Conservation (phyloP, 2,888 invertebrate genomes). For the Trissolcus brochymenae region DNA sequence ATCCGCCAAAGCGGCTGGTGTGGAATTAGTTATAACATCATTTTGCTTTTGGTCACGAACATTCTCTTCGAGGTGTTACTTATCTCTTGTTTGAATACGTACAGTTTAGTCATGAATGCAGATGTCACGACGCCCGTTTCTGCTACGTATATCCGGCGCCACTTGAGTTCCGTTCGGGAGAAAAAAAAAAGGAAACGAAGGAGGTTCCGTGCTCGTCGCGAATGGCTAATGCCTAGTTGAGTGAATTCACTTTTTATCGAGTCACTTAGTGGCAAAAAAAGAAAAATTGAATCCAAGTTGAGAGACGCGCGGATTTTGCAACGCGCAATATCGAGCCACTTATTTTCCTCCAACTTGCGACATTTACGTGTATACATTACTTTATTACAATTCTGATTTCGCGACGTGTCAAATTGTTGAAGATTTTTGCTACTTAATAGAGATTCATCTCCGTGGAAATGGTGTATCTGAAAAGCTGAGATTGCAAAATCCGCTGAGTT, state of each 20-base stretch:
- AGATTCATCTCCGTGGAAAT: not conserved
- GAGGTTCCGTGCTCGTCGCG: not conserved
- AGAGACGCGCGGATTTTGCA: conserved; percentile 5
- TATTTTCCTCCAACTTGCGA: conserved; percentile 1
- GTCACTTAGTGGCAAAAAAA: not conserved
- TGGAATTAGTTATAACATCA: conserved; percentile 50
- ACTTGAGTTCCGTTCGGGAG: not conserved
- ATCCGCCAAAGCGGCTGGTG: conserved; percentile 29
- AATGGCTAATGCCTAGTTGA: conserved; percentile 17
- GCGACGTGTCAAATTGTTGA: not conserved
- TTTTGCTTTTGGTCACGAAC: conserved; percentile 47
- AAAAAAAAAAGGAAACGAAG: not conserved
- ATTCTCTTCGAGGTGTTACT: conserved; percentile 51
- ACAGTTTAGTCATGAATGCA: conserved; percentile 48
- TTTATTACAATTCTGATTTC: not conserved
- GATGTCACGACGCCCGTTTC: conserved; percentile 29
- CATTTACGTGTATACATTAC: not conserved
- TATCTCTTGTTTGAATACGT: conserved; percentile 47
- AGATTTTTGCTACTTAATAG: not conserved
- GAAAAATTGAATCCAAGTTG: not conserved
- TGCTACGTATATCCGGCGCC: not conserved
- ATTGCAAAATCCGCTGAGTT: too few species aligned
- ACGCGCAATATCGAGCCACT: not conserved
- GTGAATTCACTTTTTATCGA: conserved; percentile 23
- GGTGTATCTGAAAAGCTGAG: too few species aligned